Percentiles rank a stretch among this genome's conserved stretches.
Conservation (phyloP, 2,113 vertebrate species). For the Enhydra lutris region DNA sequence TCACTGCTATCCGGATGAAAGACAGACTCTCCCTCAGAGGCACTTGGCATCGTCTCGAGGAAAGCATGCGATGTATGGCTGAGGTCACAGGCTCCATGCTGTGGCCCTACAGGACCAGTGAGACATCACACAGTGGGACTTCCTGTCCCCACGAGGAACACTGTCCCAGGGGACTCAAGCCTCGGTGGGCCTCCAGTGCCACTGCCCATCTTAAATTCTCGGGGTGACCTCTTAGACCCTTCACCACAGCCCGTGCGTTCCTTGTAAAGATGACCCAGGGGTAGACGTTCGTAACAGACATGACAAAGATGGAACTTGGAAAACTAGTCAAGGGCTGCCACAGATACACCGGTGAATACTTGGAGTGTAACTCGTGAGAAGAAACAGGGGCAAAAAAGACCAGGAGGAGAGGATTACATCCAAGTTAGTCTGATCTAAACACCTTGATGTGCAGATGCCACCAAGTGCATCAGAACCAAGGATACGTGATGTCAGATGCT, state of each 20-base stretch:
- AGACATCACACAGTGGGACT: neutral
- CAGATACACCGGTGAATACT: neutral
- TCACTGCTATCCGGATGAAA: neutral
- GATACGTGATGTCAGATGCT: neutral
- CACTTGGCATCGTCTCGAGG: fast-evolving
- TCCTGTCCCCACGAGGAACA: neutral
- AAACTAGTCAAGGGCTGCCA: no score
- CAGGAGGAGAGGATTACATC: neutral
- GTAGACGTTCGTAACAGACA: neutral
- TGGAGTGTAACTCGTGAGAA: neutral
- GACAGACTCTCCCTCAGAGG: neutral
- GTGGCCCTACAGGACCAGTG: neutral
- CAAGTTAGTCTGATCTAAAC: conserved; percentile 28
- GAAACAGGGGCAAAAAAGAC: neutral
- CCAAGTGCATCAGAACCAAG: conserved; percentile 2
- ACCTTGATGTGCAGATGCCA: neutral
- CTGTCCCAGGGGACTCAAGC: neutral
- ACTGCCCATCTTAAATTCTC: neutral
- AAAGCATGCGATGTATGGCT: neutral
- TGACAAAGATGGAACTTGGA: neutral
- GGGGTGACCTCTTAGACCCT: neutral
- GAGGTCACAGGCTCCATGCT: neutral
- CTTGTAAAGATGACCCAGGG: neutral
- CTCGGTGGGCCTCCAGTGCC: neutral
- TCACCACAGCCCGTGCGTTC: neutral